These are phyloP conservation scores for Columba livia DNA, from an alignment of 2,113 vertebrate genomes.

Conservation along the genomic window DNA sequence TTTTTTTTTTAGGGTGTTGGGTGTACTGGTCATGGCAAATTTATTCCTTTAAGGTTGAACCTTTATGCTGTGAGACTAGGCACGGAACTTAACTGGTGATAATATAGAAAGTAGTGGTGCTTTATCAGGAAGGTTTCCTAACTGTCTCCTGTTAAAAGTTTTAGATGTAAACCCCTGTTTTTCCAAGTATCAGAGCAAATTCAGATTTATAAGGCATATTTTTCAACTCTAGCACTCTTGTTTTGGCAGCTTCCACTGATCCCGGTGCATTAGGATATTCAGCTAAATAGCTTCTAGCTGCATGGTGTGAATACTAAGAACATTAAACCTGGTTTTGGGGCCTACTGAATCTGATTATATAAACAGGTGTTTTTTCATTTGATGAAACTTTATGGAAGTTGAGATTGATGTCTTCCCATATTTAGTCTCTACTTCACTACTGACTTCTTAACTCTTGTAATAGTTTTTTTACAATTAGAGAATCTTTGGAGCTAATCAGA, in stretches of 20 bases:
- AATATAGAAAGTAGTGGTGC: not conserved
- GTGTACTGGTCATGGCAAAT: not conserved
- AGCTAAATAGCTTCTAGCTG: conserved; percentile 11
- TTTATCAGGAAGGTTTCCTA: not conserved
- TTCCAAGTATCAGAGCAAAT: not conserved
- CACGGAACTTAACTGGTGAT: not conserved
- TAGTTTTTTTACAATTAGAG: not conserved
- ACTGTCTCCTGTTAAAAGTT: not conserved
- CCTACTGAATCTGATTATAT: not conserved
- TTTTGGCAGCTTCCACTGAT: not conserved
- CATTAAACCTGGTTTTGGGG: not conserved
- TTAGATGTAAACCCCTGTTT: not conserved
- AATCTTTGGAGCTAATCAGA: not conserved
- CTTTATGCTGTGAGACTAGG: not conserved
- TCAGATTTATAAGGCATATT: not conserved
- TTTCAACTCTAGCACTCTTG: not conserved
- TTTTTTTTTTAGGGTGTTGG: not conserved
- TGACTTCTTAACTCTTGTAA: not conserved
- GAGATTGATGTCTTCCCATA: not conserved
- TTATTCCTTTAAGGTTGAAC: not conserved
- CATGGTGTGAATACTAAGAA: conserved; percentile 11
- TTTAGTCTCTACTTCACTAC: not conserved
- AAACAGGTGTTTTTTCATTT: not conserved
- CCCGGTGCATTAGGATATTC: not conserved
- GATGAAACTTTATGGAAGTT: not conserved